These are phyloP conservation scores for Parapsyche elsis DNA, from an alignment of 1,140 invertebrate species.

Conservation along the genomic window DNA sequence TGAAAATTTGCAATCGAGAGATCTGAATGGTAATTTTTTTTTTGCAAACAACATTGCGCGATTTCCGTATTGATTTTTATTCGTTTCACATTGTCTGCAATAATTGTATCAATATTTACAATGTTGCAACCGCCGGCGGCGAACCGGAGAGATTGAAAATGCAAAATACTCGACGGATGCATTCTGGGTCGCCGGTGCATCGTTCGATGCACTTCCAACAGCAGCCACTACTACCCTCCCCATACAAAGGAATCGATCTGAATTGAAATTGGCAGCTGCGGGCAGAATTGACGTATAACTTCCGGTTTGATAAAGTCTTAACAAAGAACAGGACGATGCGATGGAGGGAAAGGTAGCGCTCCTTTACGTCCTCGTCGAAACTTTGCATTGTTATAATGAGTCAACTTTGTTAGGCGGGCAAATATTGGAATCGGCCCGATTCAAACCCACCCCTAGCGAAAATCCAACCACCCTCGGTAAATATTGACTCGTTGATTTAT, in stretches of 20 bases:
- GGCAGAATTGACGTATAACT: background rate
- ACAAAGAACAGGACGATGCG: slow-evolving; percentile 19
- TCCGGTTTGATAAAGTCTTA: slow-evolving; percentile 5
- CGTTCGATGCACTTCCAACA: no score
- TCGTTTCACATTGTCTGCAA: background rate
- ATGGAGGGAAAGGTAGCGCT: slow-evolving; percentile 26
- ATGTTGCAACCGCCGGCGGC: background rate
- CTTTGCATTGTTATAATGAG: slow-evolving; percentile 47
- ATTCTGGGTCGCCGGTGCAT: background rate
- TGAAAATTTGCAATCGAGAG: no score
- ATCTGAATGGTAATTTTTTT: no score
- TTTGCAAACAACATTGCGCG: no score
- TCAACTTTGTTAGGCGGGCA: slow-evolving; percentile 42
- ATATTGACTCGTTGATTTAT: background rate
- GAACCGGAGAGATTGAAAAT: background rate
- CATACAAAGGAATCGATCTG: background rate
- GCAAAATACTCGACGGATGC: background rate
- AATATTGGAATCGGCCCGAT: slow-evolving; percentile 40
- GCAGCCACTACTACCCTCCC: no score
- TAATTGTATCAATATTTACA: background rate
- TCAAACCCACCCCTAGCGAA: background rate
- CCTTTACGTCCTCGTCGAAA: background rate
- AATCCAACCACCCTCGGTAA: background rate
- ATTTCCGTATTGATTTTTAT: background rate
- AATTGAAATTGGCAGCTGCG: background rate